phyloP scores from a whole-genome alignment of 2,888 invertebrate species.

The Lamellibrachia satsuma region DNA sequence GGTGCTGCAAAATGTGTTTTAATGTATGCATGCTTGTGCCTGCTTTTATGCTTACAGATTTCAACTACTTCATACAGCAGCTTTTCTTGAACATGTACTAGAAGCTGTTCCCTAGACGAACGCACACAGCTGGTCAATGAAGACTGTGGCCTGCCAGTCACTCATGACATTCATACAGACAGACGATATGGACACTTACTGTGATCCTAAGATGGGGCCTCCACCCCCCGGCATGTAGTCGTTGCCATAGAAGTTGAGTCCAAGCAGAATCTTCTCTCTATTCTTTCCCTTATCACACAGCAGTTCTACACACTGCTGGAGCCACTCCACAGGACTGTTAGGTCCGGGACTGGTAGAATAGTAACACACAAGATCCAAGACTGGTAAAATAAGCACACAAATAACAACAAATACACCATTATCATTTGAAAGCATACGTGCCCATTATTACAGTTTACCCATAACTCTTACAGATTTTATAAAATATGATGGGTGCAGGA shows the following conservation, averaged over 20 bases:
- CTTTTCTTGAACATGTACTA: too few species aligned
- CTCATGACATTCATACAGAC: too few species aligned
- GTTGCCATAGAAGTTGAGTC: slow-evolving; percentile 93
- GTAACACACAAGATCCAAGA: slow-evolving; percentile 75
- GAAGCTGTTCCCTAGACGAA: too few species aligned
- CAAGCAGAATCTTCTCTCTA: slow-evolving; percentile 83
- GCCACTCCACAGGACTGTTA: slow-evolving; percentile 88
- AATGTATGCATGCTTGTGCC: not conserved
- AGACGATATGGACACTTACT: slow-evolving; percentile 68
- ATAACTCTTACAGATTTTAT: too few species aligned
- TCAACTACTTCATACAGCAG: too few species aligned
- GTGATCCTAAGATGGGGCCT: slow-evolving; percentile 81
- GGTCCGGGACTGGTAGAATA: slow-evolving; percentile 73
- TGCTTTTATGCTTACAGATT: too few species aligned
- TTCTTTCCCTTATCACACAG: slow-evolving; percentile 67
- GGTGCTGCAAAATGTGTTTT: not conserved
- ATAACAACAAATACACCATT: not conserved
- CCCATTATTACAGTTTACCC: too few species aligned
- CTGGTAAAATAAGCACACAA: slow-evolving; percentile 48
- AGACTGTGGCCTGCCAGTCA: too few species aligned
- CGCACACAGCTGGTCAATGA: too few species aligned
- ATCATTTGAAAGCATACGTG: too few species aligned
- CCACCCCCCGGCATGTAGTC: slow-evolving; percentile 83
- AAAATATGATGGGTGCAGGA: too few species aligned
- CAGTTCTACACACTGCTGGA: slow-evolving; percentile 78